phyloP scores from a whole-genome alignment of 2,888 invertebrate species.

The Synanthedon andrenaeformis region DNA sequence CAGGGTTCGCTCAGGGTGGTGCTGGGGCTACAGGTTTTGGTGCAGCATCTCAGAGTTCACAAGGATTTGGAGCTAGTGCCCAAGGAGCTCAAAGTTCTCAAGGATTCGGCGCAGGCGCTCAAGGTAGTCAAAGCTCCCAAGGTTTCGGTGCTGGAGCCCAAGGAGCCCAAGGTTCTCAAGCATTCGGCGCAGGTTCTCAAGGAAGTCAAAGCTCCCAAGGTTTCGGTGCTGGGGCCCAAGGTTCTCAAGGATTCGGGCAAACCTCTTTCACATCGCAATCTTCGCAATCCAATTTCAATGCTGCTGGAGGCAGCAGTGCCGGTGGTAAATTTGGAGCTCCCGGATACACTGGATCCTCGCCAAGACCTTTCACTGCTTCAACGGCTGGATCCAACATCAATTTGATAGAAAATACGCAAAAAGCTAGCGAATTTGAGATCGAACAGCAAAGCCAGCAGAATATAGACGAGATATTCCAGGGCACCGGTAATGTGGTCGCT shows the following conservation, averaged over 20 bases:
- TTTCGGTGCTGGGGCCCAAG: neutral
- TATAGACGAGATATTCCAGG: constrained; percentile 44
- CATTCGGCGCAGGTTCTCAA: neutral
- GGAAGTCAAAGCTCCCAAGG: constrained; percentile 4
- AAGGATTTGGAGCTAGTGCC: constrained; percentile 1
- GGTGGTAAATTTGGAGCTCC: constrained; percentile 24
- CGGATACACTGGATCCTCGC: constrained; percentile 50
- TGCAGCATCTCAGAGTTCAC: neutral
- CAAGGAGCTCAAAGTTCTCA: constrained; percentile 8
- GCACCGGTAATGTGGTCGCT: constrained; percentile 39
- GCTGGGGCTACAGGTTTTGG: constrained; percentile 11
- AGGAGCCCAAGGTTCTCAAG: neutral
- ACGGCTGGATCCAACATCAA: constrained; percentile 42
- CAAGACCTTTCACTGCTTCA: constrained; percentile 41
- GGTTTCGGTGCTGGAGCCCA: neutral
- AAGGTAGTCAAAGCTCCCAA: constrained; percentile 1
- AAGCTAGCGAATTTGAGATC: constrained; percentile 37
- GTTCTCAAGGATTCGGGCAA: constrained; percentile 5
- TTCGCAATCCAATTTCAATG: constrained; percentile 7
- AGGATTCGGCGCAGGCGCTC: neutral
- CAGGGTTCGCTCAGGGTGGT: constrained; percentile 11
- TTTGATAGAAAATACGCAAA: constrained; percentile 42
- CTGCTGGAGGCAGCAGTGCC: constrained; percentile 13
- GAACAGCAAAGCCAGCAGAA: constrained; percentile 41
- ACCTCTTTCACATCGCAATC: neutral